These are phyloP conservation scores for Tipula helvola DNA, from an alignment of 2,888 invertebrate genomes.

Conservation along the genomic window DNA sequence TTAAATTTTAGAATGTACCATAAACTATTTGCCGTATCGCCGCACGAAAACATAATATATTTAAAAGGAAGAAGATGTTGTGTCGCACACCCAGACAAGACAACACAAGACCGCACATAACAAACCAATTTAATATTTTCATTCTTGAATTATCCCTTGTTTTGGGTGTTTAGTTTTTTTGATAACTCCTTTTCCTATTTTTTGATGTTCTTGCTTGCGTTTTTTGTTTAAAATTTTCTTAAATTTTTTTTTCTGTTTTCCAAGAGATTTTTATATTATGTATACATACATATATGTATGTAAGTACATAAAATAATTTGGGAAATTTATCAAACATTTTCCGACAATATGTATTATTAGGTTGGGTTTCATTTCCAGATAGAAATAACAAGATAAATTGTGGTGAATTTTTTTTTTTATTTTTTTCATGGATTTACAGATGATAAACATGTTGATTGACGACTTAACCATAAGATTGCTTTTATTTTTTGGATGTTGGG, in stretches of 20 bases:
- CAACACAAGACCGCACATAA: neutral
- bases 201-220: neutral
- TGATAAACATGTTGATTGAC: constrained; percentile 4
- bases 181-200: neutral
- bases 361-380: neutral
- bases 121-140: neutral
- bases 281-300: no score
- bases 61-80: neutral
- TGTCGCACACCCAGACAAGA: neutral
- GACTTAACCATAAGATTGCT: neutral
- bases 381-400: neutral
- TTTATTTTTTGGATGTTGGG: neutral
- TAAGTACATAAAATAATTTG: neutral
- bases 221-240: neutral
- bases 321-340: neutral
- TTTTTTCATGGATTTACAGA: neutral
- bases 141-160: neutral
- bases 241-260: neutral
- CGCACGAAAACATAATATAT: neutral
- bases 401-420: neutral
- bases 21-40: neutral
- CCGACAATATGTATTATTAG: neutral
- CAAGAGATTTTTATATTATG: neutral
- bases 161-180: neutral
- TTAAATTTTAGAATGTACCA: neutral